Conservation (phyloP, 2,113 vertebrate genomes). For the Embiotoca jacksoni region DNA sequence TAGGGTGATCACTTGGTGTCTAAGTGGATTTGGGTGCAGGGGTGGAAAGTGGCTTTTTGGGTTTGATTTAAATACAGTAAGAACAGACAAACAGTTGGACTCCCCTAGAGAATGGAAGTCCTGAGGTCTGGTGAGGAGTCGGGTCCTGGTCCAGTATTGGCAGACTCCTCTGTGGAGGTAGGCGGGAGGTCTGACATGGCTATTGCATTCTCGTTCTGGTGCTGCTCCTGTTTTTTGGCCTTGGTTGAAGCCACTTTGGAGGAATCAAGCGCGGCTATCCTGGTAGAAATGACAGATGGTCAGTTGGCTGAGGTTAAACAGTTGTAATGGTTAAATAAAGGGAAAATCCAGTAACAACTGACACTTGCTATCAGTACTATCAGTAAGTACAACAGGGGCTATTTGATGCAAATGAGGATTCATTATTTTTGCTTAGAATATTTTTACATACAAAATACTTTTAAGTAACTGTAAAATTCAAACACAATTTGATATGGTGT, state of each 20-base stretch:
- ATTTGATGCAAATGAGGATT: constrained; percentile 16
- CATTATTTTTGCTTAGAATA: neutral
- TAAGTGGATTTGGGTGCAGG: neutral
- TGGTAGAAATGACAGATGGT: constrained; percentile 44
- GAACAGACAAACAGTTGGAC: constrained; percentile 7
- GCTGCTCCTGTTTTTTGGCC: constrained; percentile 53
- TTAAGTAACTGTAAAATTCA: constrained; percentile 8
- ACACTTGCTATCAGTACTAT: neutral
- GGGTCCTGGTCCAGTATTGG: constrained; percentile 38
- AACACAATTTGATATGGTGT: constrained; percentile 21
- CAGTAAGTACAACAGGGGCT: neutral
- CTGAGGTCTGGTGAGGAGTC: constrained; percentile 68
- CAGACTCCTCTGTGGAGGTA: constrained; percentile 44
- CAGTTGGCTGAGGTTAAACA: constrained; percentile 10
- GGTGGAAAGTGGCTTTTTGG: constrained; percentile 35
- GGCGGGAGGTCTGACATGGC: constrained; percentile 64
- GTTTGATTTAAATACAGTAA: constrained; percentile 13
- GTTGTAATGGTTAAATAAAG: neutral
- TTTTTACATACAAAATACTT: neutral
- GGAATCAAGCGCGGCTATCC: constrained; percentile 55
- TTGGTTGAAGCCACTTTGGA: constrained; percentile 57
- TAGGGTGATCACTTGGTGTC: neutral
- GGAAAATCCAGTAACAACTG: neutral
- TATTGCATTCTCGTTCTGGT: constrained; percentile 46
- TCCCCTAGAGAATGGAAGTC: constrained; percentile 69